Evolutionary conservation across 2,888 invertebrate genomes (phyloP).

Genomic region (Erynnis tages): DNA sequence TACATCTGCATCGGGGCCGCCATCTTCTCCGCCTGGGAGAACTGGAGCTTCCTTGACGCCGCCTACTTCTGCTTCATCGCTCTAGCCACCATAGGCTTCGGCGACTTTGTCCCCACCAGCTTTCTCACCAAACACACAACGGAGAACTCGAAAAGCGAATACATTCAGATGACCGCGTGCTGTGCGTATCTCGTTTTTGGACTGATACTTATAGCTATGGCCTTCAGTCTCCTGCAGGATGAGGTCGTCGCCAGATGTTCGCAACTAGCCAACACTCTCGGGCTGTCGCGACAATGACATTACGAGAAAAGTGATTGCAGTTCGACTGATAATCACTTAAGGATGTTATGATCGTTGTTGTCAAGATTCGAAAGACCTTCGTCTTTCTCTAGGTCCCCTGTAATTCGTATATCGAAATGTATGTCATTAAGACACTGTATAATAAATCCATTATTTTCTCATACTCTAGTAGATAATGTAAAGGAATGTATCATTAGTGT

Average conservation of each 20-base stretch:
- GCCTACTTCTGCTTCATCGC: constrained; percentile 93
- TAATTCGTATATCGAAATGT: constrained; percentile 45
- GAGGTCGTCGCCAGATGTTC: constrained; percentile 88
- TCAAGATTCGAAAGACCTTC: constrained; percentile 50
- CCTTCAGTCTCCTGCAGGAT: constrained; percentile 91
- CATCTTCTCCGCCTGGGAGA: constrained; percentile 89
- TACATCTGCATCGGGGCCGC: constrained; percentile 90
- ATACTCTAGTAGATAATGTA: constrained; percentile 22
- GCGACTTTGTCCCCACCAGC: constrained; percentile 86
- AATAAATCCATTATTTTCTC: constrained; percentile 37
- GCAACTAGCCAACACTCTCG: constrained; percentile 86
- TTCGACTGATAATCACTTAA: constrained; percentile 67
- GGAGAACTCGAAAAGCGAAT: constrained; percentile 76
- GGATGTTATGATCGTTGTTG: constrained; percentile 79
- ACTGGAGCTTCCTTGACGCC: constrained; percentile 90
- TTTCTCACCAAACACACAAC: constrained; percentile 69
- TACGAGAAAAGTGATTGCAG: constrained; percentile 77
- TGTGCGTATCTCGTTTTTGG: constrained; percentile 90
- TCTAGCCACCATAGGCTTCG: constrained; percentile 91
- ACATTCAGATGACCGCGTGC: constrained; percentile 89
- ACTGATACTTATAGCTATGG: constrained; percentile 91
- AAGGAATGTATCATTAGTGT: constrained; percentile 18
- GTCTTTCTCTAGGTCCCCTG: constrained; percentile 40
- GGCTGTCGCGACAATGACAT: constrained; percentile 83
- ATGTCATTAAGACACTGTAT: constrained; percentile 38